These are phyloP conservation scores for Apamea sordens DNA, from an alignment of 2,888 invertebrate genomes.

Conservation along the genomic window DNA sequence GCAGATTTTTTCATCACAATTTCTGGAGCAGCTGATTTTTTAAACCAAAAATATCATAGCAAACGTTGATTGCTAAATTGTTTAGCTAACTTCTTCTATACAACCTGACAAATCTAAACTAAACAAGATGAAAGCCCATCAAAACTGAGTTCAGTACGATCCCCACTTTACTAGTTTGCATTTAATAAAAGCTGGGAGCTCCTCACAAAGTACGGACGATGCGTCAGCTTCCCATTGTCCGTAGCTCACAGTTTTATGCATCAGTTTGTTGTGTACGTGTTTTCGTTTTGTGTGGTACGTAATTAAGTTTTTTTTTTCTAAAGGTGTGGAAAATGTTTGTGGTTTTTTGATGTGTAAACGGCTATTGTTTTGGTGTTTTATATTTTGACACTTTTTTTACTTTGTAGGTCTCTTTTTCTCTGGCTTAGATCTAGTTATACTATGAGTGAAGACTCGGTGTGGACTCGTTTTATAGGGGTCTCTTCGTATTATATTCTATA, in stretches of 20 bases:
- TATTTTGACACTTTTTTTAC: slow-evolving; percentile 21
- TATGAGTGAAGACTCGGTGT: neutral
- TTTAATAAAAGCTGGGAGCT: slow-evolving; percentile 39
- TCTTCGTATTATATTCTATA: neutral
- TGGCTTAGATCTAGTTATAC: neutral
- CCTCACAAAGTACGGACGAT: slow-evolving; percentile 30
- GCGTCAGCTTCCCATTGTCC: slow-evolving; percentile 57
- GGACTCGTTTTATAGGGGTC: neutral
- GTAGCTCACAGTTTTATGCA: slow-evolving; percentile 48
- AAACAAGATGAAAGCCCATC: slow-evolving; percentile 31
- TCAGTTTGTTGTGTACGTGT: slow-evolving; percentile 46
- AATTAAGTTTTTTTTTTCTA: slow-evolving; percentile 13
- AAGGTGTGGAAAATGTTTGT: slow-evolving; percentile 26
- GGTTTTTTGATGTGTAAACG: slow-evolving; percentile 12
- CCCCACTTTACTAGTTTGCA: slow-evolving; percentile 41
- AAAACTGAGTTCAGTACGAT: slow-evolving; percentile 27
- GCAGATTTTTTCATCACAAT: neutral
- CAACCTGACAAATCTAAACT: neutral
- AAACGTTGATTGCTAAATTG: neutral
- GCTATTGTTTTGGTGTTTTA: slow-evolving; percentile 40
- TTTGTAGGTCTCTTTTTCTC: neutral
- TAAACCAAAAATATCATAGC: neutral
- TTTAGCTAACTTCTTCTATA: neutral
- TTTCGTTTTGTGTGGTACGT: slow-evolving; percentile 24
- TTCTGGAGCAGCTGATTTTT: neutral